These are phyloP conservation scores for Percina caprodes DNA, from an alignment of 2,113 vertebrate genomes.

Conservation along the genomic window DNA sequence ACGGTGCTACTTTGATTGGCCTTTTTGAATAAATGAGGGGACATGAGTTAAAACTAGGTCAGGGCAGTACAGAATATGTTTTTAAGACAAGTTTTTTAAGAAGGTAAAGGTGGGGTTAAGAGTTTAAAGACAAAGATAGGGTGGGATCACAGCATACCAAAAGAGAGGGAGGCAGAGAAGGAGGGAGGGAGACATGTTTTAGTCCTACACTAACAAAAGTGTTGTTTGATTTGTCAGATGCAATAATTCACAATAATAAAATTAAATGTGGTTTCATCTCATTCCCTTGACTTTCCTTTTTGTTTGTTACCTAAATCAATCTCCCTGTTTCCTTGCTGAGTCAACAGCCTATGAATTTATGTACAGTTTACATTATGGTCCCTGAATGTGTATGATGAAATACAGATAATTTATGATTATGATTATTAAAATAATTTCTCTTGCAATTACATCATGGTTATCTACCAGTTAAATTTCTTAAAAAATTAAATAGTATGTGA, in stretches of 20 bases:
- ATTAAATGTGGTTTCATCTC: conserved; percentile 62
- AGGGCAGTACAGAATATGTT: conserved; percentile 11
- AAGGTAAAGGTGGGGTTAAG: conserved; percentile 59
- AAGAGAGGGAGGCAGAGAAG: conserved; percentile 39
- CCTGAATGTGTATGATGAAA: conserved; percentile 23
- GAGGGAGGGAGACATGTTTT: conserved; percentile 55
- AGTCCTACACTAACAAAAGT: conserved; percentile 64
- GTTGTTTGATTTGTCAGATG: conserved; percentile 69
- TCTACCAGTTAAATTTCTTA: background rate
- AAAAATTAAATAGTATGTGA: conserved; percentile 6
- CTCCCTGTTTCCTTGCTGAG: conserved; percentile 38
- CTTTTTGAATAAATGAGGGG: conserved; percentile 4
- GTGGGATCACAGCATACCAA: conserved; percentile 54
- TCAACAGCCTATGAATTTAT: conserved; percentile 20
- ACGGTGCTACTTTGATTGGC: background rate
- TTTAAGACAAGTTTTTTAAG: conserved; percentile 18
- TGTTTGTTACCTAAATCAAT: conserved; percentile 56
- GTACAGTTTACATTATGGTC: conserved; percentile 17
- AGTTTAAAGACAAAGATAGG: conserved; percentile 48
- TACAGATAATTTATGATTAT: background rate
- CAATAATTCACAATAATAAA: conserved; percentile 69
- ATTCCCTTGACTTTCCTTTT: conserved; percentile 39
- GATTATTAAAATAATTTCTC: conserved; percentile 29
- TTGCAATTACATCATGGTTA: background rate
- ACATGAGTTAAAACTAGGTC: conserved; percentile 11